A percentile compares a stretch with the other conserved stretches of the same genome.
phyloP scores from a whole-genome alignment of 2,113 vertebrate species.

The Hucho hucho region DNA sequence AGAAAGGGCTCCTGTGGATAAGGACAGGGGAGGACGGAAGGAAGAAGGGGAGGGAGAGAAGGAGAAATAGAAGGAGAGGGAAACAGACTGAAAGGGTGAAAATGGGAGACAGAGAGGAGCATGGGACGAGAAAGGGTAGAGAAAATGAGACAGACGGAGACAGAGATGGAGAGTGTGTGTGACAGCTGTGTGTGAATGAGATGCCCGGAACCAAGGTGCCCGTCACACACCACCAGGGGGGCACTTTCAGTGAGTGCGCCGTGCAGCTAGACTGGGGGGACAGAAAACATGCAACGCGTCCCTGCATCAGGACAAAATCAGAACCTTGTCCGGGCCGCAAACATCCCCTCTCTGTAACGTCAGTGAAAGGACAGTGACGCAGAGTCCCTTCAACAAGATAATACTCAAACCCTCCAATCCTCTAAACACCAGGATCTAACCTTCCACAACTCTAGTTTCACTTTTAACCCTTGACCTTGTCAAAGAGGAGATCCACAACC shows the following conservation, averaged over 20 bases:
- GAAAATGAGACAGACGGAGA: conserved; percentile 14
- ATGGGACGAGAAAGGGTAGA: neutral
- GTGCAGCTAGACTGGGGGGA: neutral
- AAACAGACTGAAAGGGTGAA: neutral
- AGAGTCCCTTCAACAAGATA: neutral
- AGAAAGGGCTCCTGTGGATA: conserved; percentile 36
- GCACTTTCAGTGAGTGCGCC: conserved; percentile 36
- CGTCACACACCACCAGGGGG: neutral
- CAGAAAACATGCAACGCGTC: conserved; percentile 25
- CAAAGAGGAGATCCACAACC: no score
- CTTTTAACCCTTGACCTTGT: no score
- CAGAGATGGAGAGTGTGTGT: conserved; percentile 8
- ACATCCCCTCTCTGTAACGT: conserved; percentile 39
- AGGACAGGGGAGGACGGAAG: neutral
- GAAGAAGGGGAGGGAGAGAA: neutral
- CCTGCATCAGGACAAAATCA: conserved; percentile 35
- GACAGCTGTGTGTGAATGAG: conserved; percentile 26
- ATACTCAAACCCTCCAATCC: neutral
- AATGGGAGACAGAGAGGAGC: conserved; percentile 4
- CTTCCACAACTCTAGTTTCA: conserved; percentile 24
- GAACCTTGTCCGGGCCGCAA: conserved; percentile 29
- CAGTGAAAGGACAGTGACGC: conserved; percentile 48
- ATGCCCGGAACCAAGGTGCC: neutral
- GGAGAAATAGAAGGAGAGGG: neutral
- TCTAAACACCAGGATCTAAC: conserved; percentile 23